Percentiles rank a stretch among this genome's conserved stretches.
Evolutionary conservation across 2,888 invertebrate genomes (phyloP).

Genomic region (Augochlorella aurata): DNA sequence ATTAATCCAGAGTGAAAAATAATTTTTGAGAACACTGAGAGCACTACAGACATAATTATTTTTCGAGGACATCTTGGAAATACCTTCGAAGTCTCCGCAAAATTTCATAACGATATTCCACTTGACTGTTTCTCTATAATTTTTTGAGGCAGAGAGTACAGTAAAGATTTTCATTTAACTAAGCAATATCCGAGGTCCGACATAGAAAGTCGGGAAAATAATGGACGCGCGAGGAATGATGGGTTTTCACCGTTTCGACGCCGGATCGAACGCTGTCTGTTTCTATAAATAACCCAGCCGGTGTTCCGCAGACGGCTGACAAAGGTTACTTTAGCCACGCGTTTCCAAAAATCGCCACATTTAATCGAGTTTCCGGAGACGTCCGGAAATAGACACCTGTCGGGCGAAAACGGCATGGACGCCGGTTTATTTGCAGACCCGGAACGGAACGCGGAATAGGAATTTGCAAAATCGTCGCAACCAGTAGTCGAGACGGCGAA

Average conservation of each 20-base stretch:
- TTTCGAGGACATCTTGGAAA: background rate
- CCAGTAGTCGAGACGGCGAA: background rate
- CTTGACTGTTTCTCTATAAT: background rate
- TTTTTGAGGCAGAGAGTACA: background rate
- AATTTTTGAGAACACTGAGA: background rate
- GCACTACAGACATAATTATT: background rate
- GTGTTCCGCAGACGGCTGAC: conserved; percentile 1
- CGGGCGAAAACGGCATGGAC: conserved; percentile 10
- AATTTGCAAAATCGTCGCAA: conserved; percentile 18
- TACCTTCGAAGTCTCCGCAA: background rate
- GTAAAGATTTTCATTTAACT: too few relatives aligned
- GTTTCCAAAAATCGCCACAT: conserved; percentile 4
- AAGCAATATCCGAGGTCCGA: background rate
- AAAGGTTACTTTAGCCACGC: background rate
- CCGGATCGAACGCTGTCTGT: background rate
- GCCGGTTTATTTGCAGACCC: conserved; percentile 2
- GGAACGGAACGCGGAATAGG: conserved; percentile 7
- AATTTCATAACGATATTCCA: background rate
- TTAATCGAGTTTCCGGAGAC: conserved; percentile 22
- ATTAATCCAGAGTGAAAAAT: background rate
- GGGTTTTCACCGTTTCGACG: background rate
- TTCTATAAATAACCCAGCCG: conserved; percentile 6
- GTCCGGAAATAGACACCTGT: conserved; percentile 20
- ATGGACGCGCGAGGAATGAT: background rate
- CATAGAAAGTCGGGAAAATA: background rate